A percentile compares a stretch with the other conserved stretches of the same genome.
Conservation (phyloP, 2,797 vertebrate genomes). For the Sarcoramphus papa region DNA sequence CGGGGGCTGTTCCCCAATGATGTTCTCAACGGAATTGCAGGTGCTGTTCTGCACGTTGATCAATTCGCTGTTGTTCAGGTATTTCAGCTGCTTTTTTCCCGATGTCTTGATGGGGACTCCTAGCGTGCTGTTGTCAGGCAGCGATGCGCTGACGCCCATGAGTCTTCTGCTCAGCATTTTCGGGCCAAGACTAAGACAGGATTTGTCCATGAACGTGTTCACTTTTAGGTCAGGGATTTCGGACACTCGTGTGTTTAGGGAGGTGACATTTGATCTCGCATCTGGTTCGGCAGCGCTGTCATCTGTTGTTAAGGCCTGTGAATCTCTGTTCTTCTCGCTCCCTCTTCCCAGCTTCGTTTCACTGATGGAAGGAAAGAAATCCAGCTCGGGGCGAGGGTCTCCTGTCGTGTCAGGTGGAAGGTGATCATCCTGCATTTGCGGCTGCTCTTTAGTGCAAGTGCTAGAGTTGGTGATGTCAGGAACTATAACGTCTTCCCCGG, state of each 20-base stretch:
- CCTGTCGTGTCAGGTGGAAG: neutral
- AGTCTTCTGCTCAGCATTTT: conserved; percentile 44
- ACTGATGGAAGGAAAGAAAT: conserved; percentile 56
- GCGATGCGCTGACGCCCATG: neutral
- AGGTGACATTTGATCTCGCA: neutral
- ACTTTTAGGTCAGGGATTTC: conserved; percentile 16
- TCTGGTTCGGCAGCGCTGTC: neutral
- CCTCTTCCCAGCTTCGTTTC: conserved; percentile 14
- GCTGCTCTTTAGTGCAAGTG: conserved; percentile 37
- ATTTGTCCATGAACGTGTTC: conserved; percentile 38
- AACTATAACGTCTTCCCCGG: conserved; percentile 6
- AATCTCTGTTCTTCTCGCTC: neutral
- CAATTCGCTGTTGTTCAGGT: conserved; percentile 64
- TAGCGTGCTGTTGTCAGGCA: conserved; percentile 8
- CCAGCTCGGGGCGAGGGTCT: conserved; percentile 11
- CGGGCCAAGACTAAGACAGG: conserved; percentile 1
- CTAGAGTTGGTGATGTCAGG: neutral
- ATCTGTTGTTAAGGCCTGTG: neutral
- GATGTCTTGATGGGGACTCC: neutral
- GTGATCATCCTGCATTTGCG: neutral
- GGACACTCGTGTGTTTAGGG: conserved; percentile 22
- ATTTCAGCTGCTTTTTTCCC: conserved; percentile 72
- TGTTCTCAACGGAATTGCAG: conserved; percentile 32
- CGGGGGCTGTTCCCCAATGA: conserved; percentile 54
- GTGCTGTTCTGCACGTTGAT: conserved; percentile 56